These are phyloP conservation scores for Arbacia lixula DNA, from an alignment of 53 echinoderm and acorn worm species.

Conservation along the genomic window DNA sequence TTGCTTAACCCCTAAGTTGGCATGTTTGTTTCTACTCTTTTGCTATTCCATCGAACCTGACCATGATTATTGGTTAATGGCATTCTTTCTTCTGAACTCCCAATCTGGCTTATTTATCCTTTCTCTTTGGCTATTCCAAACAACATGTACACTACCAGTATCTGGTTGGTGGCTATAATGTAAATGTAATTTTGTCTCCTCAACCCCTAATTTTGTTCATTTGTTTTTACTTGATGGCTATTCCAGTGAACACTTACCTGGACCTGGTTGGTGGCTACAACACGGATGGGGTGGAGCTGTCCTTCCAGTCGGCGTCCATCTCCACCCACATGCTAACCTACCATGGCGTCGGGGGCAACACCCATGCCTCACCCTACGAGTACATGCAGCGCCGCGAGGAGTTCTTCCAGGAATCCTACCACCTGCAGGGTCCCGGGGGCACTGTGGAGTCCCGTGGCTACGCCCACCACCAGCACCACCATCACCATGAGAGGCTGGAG, in stretches of 20 bases:
- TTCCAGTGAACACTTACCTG: conserved; percentile 88
- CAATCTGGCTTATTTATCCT: too few species aligned
- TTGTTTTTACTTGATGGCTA: neutral
- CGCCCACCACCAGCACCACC: neutral
- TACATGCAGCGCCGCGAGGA: conserved; percentile 75
- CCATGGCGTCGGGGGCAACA: conserved; percentile 20
- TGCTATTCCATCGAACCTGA: too few species aligned
- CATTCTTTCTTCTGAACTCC: too few species aligned
- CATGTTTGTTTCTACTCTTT: too few species aligned
- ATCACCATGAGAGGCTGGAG: neutral
- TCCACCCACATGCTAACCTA: conserved; percentile 38
- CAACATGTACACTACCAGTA: too few species aligned
- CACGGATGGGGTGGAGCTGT: conserved; percentile 57
- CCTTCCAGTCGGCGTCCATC: conserved; percentile 67
- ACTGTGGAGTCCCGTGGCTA: conserved; percentile 32
- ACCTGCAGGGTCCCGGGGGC: neutral
- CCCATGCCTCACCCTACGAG: conserved; percentile 46
- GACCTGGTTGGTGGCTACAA: conserved; percentile 82
- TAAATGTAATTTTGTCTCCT: too few species aligned
- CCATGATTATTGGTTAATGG: too few species aligned
- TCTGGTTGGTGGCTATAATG: too few species aligned
- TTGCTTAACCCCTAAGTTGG: too few species aligned
- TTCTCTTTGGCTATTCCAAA: too few species aligned
- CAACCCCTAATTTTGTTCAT: neutral
- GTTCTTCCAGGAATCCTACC: conserved; percentile 81